phyloP scores from a whole-genome alignment of 2,888 invertebrate genomes.

The Sarcophaga subvicina region DNA sequence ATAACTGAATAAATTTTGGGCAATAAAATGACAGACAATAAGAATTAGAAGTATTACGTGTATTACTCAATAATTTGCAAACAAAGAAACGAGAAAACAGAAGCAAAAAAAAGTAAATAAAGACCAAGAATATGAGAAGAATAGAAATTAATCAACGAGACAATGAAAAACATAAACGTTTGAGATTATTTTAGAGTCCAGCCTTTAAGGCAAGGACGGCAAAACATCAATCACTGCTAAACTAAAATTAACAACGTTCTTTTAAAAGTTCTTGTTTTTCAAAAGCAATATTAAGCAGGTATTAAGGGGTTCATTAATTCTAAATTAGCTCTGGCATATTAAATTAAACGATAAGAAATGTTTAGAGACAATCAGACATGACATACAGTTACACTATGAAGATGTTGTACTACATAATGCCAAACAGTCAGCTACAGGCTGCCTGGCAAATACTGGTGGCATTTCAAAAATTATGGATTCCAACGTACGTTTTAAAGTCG shows the following conservation, averaged over 20 bases:
- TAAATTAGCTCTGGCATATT: slow-evolving; percentile 23
- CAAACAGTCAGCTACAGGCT: background rate
- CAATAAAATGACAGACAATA: slow-evolving; percentile 20
- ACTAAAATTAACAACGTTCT: background rate
- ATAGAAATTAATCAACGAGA: slow-evolving; percentile 3
- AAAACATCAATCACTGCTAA: slow-evolving; percentile 5
- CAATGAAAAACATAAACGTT: slow-evolving; percentile 8
- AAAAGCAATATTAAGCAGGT: background rate
- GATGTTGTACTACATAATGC: background rate
- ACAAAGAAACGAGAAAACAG: background rate
- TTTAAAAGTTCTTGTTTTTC: background rate
- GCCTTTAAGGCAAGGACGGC: background rate
- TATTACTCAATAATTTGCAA: slow-evolving; percentile 3
- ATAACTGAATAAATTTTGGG: slow-evolving; percentile 26
- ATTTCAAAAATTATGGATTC: slow-evolving; percentile 9
- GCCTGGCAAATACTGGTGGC: slow-evolving; percentile 36
- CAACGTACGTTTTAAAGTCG: background rate
- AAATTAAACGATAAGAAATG: background rate
- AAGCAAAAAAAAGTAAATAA: background rate
- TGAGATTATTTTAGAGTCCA: background rate
- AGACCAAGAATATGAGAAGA: slow-evolving; percentile 10
- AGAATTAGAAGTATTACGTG: slow-evolving; percentile 32
- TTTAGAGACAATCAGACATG: background rate
- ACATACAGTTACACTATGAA: background rate
- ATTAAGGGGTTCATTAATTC: slow-evolving; percentile 6